phyloP scores from a whole-genome alignment of 2,888 invertebrate species.

The Hypsopygia costalis region DNA sequence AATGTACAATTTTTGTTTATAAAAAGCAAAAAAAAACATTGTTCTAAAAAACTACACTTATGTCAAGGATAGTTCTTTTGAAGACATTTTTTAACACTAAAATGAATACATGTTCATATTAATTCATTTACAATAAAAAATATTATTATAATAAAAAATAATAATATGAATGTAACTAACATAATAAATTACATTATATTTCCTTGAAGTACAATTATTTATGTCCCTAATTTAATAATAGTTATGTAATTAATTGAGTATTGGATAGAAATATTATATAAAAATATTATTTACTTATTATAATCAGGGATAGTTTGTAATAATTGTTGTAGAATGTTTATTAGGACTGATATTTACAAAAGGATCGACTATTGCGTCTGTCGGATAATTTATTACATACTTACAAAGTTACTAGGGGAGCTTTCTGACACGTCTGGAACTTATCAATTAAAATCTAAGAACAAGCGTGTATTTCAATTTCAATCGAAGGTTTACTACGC shows the following conservation, averaged over 20 bases:
- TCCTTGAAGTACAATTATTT: constrained; percentile 22
- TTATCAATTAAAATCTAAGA: background rate
- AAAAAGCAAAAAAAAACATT: constrained; percentile 14
- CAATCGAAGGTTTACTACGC: too few species aligned
- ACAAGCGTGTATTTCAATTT: too few species aligned
- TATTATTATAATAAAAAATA: constrained; percentile 8
- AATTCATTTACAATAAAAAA: constrained; percentile 11
- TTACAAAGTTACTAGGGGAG: too few species aligned
- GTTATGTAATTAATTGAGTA: constrained; percentile 19
- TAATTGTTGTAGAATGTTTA: too few species aligned
- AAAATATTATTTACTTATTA: constrained; percentile 8
- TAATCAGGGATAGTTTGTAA: too few species aligned
- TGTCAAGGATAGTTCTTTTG: constrained; percentile 22
- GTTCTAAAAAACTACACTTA: constrained; percentile 21
- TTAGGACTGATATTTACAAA: too few species aligned
- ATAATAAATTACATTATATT: constrained; percentile 38
- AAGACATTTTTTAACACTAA: constrained; percentile 20
- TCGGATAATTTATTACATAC: too few species aligned
- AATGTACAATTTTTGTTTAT: constrained; percentile 25
- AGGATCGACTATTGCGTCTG: too few species aligned
- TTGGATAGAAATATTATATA: constrained; percentile 16
- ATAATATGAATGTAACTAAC: constrained; percentile 21
- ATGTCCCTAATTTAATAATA: constrained; percentile 12
- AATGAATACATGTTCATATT: constrained; percentile 22
- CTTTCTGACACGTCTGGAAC: too few species aligned